phyloP scores from a whole-genome alignment of 2,888 invertebrate genomes.

The Drosophila borborema region DNA sequence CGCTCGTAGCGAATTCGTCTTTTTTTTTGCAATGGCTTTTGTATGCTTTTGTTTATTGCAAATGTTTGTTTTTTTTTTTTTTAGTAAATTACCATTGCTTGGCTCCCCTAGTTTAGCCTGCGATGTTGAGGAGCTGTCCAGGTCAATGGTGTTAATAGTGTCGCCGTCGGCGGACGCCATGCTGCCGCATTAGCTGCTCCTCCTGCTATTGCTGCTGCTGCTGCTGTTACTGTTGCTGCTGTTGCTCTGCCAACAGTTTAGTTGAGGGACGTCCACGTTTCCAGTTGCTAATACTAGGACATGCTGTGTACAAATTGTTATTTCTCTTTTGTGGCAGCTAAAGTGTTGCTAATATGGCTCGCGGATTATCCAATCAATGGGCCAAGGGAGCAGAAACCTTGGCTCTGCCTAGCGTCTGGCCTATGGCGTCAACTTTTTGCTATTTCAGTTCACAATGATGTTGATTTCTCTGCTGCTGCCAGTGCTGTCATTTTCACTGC shows the following conservation, averaged over 20 bases:
- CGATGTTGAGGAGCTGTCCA: constrained; percentile 88
- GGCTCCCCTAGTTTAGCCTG: constrained; percentile 88
- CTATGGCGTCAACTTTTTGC: constrained; percentile 67
- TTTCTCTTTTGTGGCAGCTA: background rate
- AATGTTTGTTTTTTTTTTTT: no score
- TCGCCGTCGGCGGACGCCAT: constrained; percentile 92
- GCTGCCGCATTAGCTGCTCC: constrained; percentile 81
- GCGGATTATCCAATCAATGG: constrained; percentile 69
- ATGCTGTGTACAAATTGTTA: constrained; percentile 37
- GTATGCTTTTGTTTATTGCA: background rate
- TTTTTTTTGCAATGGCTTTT: constrained; percentile 2
- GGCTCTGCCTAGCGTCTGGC: constrained; percentile 52
- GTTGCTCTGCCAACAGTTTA: constrained; percentile 14
- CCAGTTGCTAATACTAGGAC: constrained; percentile 64
- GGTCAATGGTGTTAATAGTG: constrained; percentile 92
- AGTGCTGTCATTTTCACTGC: constrained; percentile 78
- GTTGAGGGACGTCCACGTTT: constrained; percentile 28
- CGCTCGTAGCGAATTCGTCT: constrained; percentile 21
- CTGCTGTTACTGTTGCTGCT: constrained; percentile 24
- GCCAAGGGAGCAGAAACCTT: constrained; percentile 73
- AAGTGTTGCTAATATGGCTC: constrained; percentile 1
- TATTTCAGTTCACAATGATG: constrained; percentile 54
- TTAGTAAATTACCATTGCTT: constrained; percentile 61
- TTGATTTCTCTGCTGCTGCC: constrained; percentile 69
- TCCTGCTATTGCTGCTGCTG: constrained; percentile 13